Base-by-base conservation (phyloP, 1,140 invertebrate species). In the Lethocerus indicus region DNA sequence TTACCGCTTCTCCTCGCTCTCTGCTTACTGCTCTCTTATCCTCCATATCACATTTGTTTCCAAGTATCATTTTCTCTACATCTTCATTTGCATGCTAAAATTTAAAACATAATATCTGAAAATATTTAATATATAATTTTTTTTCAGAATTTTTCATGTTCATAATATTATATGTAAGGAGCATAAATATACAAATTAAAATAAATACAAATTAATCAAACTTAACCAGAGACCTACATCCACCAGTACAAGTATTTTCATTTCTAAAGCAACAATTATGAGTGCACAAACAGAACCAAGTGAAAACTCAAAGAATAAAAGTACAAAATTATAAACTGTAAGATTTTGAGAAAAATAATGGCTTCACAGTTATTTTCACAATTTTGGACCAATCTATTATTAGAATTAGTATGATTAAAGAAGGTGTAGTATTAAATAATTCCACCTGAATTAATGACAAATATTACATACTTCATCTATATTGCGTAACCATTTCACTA, bases 31-130 rank as follows among this genome's bases (percentile, higher is more conserved):
- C 83, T 69, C 95, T 75, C 69, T 91, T 94, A 60, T 93, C 90
- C 63, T 93, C 86, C 85, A 98, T 93, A 74, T 99, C 95, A 79
- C 92, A 96, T 74, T 99, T 99, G 67, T 98, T 99, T 46, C 95
- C 95, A 58, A 99, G 71, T 60, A 99, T 92, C 94, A 98, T 98
- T 68, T 97, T 98, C 61, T 97, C 94, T 46, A 98, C 95, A 75
- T 98, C 93, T 71, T 97, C 94, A 73, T 93, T 97, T 20, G 94
- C 95, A 75, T 98, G 93, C 86, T 93, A 60, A 32, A 71, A 67
- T 5, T 16, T 6, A 48, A 3, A 47, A 16, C 12, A 21, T 9
- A 7, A 44, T 23, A 44, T 44, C 4, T 44, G 26, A 9, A 23
- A 24, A 40, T 40, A 40, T 40, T 40, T 18, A 16, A 40, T 40